Conservation (phyloP, 1,140 invertebrate genomes). For the Leptoteleia sp. region DNA sequence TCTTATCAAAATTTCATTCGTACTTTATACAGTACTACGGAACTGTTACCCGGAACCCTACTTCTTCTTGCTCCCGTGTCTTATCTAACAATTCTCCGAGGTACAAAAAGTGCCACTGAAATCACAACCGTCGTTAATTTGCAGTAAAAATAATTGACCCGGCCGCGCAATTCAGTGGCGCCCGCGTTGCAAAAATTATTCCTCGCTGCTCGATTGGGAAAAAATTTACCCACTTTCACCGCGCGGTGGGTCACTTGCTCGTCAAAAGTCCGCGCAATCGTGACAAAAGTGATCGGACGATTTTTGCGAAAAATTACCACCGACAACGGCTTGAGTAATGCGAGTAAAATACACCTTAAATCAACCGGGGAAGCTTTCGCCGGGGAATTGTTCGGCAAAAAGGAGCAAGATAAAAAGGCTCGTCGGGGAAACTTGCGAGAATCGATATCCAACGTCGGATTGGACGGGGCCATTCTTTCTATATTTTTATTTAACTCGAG, state of each 20-base stretch:
- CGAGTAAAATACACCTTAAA: conserved; percentile 29
- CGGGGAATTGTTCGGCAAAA: conserved; percentile 27
- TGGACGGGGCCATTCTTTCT: neutral
- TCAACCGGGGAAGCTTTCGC: conserved; percentile 25
- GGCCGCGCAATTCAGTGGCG: no score
- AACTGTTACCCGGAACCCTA: no score
- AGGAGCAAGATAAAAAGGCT: conserved; percentile 12
- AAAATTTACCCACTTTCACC: no score
- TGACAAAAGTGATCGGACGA: conserved; percentile 15
- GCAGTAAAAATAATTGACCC: no score
- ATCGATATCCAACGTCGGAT: conserved; percentile 27
- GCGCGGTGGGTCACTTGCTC: neutral
- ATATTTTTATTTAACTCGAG: conserved; percentile 23
- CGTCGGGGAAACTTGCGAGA: conserved; percentile 11
- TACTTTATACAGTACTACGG: no score
- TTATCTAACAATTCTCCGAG: no score
- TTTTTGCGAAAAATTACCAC: conserved; percentile 29
- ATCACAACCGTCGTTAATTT: no score
- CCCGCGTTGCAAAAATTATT: no score
- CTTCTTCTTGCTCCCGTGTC: no score
- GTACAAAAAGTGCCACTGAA: no score
- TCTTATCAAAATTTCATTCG: no score
- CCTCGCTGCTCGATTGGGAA: no score
- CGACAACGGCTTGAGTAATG: conserved; percentile 15
- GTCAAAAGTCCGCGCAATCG: neutral